A percentile compares a stretch with the other conserved stretches of the same genome.
phyloP scores from a whole-genome alignment of 2,797 vertebrate genomes.

The Numenius phaeopus region DNA sequence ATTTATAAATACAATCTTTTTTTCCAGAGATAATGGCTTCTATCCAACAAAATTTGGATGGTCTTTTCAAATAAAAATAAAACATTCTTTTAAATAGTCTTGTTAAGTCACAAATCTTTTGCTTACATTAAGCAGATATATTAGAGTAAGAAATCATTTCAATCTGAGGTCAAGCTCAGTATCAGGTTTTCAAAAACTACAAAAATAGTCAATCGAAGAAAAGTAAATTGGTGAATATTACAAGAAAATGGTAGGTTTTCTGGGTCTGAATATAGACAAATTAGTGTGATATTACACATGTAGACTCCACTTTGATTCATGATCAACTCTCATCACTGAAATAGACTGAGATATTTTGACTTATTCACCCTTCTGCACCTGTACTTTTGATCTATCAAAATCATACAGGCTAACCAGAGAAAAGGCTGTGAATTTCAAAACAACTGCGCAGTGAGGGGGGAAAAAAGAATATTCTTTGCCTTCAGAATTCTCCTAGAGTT shows the following conservation, averaged over 20 bases:
- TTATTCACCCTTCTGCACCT: not conserved
- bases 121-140: not conserved
- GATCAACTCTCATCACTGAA: not conserved
- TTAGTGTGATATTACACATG: not conserved
- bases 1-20: not conserved
- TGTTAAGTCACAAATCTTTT: not conserved
- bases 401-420: not conserved
- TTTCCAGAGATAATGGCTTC: not conserved
- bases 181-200: not conserved
- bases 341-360: not conserved
- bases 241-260: not conserved
- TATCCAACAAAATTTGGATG: not conserved
- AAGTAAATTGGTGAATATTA: not conserved
- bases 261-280: not conserved
- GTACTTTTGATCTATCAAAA: not conserved
- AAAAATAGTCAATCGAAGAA: not conserved
- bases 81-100: not conserved
- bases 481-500: not conserved
- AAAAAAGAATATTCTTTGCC: not conserved
- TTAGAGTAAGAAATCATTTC: not conserved
- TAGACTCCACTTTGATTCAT: not conserved
- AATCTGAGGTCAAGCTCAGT: not conserved
- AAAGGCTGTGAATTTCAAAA: not conserved
- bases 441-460: not conserved
- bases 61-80: not conserved